Percentiles rank a stretch among this genome's conserved stretches.
These are phyloP conservation scores for Plectropomus leopardus DNA, from an alignment of 2,113 vertebrate species.

Conservation along the genomic window DNA sequence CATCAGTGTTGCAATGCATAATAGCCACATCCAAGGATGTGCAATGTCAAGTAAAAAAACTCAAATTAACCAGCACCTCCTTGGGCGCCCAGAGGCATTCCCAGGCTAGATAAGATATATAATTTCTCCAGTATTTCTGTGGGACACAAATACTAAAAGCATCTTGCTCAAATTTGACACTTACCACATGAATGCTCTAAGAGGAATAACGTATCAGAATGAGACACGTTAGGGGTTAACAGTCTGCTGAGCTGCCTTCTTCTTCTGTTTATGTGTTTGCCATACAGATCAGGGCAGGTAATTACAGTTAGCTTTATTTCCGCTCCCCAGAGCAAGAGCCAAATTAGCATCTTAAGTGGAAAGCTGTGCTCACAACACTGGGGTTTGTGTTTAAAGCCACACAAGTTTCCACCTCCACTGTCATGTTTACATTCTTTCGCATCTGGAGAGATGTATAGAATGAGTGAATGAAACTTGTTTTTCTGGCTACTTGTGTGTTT, in stretches of 20 bases:
- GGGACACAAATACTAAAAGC: not conserved
- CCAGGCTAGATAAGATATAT: too few species aligned
- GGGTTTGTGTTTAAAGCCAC: conserved; percentile 40
- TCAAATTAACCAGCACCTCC: too few species aligned
- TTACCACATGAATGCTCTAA: not conserved
- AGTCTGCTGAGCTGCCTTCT: conserved; percentile 10
- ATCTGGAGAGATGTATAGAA: conserved; percentile 23
- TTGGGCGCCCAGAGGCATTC: too few species aligned
- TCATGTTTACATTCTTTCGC: conserved; percentile 42
- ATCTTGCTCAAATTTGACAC: not conserved
- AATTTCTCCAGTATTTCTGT: too few species aligned
- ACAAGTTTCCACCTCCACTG: conserved; percentile 16
- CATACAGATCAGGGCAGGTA: conserved; percentile 58
- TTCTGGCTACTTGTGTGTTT: conserved; percentile 24
- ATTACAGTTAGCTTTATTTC: conserved; percentile 67
- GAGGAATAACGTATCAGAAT: conserved; percentile 6
- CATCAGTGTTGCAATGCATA: too few species aligned
- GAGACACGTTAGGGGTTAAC: conserved; percentile 50
- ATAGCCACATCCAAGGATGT: too few species aligned
- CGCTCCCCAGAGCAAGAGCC: conserved; percentile 40
- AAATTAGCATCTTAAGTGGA: conserved; percentile 73
- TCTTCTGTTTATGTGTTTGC: conserved; percentile 55
- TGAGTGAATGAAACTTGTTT: conserved; percentile 36
- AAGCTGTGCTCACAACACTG: conserved; percentile 47
- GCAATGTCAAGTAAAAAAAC: too few species aligned